Evolutionary conservation across 2,888 invertebrate species (phyloP), one percentile per base, ranked within the genome.

Genomic region (Mactromeris polynyma): DNA sequence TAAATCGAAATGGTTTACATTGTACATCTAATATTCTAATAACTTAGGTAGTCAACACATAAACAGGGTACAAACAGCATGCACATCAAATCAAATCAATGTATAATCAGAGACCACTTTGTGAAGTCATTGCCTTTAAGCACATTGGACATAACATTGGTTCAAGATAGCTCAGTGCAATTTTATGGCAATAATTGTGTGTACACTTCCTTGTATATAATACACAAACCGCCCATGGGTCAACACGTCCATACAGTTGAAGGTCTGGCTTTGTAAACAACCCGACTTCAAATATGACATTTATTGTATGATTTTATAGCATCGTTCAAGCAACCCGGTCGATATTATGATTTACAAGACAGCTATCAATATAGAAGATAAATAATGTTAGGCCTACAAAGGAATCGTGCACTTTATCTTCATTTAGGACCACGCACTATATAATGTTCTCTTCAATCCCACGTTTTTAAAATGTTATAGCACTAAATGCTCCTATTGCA

Each of bases 151-250:
- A 64, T 26, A n/a, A 64, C 11, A 64, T 26, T 26, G 58, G 58
- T 9, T 9, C n/a, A 21, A 11, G n/a, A 73, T 11, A 73, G 36
- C 36, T 33, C 2, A 19, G 4, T 73, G 3, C 1, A 73, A 73
- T 73, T 73, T 73, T 73, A 73, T 73, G 36, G 33, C 14, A 33
- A 73, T 33, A 33, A 73, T 73, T 73, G n/a, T 19, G 3, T 19
- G 73, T 33, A 73, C 9, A 36, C 73, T 73, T 73, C 73, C 73
- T 31, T 73, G 36, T 73, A 19, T 33, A 19, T 17, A 36, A 36
- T 36, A 36, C 17, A 73, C 73, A 73, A 73, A 73, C 33, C 31
- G 73, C 73, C 73, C 36, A 36, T 73, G 73, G 73, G 73, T 73
- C 73, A 73, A 73, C 73, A 73, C 36, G 73, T 73, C 73, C 73